Evolutionary conservation across 2,113 vertebrate species (phyloP).

Genomic region (Rhynchopsitta pachyrhyncha): DNA sequence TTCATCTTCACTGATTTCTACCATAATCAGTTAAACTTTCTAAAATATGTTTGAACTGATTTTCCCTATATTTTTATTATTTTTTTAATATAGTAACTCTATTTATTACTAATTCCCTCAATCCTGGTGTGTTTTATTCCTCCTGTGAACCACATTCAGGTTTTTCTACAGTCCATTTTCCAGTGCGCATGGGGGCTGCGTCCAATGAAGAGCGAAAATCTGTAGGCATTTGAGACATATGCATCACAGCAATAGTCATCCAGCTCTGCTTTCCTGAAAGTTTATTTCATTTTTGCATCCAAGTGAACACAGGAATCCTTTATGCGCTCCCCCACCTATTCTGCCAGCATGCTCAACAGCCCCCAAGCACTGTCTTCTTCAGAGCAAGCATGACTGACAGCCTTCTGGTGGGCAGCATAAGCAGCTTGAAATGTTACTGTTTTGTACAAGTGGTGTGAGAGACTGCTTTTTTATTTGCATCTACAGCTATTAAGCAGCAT

Average conservation of each 20-base stretch:
- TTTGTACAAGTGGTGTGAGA: background rate
- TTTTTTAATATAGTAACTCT: background rate
- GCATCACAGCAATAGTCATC: background rate
- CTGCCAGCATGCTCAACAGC: background rate
- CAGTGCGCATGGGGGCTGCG: background rate
- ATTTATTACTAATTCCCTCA: background rate
- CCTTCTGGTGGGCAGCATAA: background rate
- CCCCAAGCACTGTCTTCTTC: background rate
- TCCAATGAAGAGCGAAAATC: background rate
- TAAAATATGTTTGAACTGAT: background rate
- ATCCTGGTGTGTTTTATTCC: background rate
- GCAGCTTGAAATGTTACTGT: slow-evolving; percentile 16
- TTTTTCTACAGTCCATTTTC: background rate
- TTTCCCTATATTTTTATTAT: background rate
- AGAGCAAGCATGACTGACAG: slow-evolving; percentile 32
- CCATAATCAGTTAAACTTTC: background rate
- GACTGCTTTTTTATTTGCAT: slow-evolving; percentile 31
- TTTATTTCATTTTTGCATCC: background rate
- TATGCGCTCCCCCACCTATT: background rate
- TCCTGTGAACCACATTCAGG: background rate
- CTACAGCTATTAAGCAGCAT: slow-evolving; percentile 38
- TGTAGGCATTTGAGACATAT: background rate
- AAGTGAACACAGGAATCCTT: background rate
- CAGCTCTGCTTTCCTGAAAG: background rate
- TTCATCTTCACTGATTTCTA: background rate